phyloP scores from a whole-genome alignment of 1,140 invertebrate species.

The Schlechtendalia chinensis region DNA sequence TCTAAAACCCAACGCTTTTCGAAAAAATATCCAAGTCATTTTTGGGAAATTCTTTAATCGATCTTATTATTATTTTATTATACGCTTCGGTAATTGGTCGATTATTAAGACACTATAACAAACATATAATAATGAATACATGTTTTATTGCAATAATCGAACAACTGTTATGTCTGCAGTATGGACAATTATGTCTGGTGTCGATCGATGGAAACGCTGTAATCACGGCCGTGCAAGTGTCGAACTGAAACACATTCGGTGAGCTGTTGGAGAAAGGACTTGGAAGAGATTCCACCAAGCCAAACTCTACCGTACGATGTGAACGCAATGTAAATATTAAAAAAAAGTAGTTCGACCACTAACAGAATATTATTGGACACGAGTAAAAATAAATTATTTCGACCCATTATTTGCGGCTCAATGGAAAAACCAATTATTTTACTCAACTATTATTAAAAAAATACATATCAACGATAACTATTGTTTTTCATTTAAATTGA shows the following conservation, averaged over 20 bases:
- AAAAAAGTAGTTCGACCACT: no score
- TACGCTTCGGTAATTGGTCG: no score
- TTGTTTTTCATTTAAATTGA: neutral
- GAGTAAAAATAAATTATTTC: neutral
- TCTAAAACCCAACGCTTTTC: no score
- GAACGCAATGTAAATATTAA: slow-evolving; percentile 62
- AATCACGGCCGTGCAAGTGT: slow-evolving; percentile 70
- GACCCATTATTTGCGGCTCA: no score
- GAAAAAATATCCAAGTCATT: no score
- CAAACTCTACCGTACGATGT: slow-evolving; percentile 70
- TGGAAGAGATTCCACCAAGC: slow-evolving; percentile 65
- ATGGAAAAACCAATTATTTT: no score
- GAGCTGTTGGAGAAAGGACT: slow-evolving; percentile 70
- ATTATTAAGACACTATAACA: no score
- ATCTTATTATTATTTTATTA: neutral
- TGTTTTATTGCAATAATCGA: no score
- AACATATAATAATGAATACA: no score
- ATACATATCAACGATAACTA: neutral
- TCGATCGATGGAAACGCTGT: slow-evolving; percentile 71
- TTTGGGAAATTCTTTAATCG: neutral
- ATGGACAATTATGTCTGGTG: slow-evolving; percentile 65
- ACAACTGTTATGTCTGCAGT: slow-evolving; percentile 57
- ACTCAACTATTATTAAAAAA: neutral
- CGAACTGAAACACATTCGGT: slow-evolving; percentile 64
- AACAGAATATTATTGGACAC: neutral